Percentiles rank a stretch among this genome's conserved stretches.
Conservation (phyloP, 2,888 invertebrate species). For the Rotaria magnacalcarata region DNA sequence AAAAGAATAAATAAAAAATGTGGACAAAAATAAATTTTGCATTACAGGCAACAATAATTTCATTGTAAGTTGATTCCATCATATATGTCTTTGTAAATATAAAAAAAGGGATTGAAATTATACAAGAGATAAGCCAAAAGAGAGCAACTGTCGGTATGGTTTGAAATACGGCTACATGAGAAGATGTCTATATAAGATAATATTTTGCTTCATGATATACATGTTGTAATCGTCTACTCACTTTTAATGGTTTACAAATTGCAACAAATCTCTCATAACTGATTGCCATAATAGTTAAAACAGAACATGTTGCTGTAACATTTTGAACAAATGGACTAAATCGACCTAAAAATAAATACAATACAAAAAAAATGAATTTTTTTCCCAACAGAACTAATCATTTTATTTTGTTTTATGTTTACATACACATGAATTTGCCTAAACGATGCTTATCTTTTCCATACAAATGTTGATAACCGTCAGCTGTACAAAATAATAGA, state of each 20-base stretch:
- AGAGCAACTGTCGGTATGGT: conserved; percentile 3
- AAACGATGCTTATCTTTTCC: conserved; percentile 30
- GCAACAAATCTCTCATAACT: conserved; percentile 8
- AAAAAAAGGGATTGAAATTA: not conserved
- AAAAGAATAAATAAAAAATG: not conserved
- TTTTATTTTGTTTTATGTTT: not conserved
- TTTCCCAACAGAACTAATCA: not conserved
- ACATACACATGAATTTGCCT: conserved; percentile 19
- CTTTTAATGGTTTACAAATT: conserved; percentile 20
- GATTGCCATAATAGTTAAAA: conserved; percentile 23
- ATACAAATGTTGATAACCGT: conserved; percentile 35
- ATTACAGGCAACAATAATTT: not conserved
- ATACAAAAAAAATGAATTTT: not conserved
- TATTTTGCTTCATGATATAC: not conserved
- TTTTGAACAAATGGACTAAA: conserved; percentile 33
- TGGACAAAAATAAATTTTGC: not conserved
- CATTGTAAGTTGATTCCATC: not conserved
- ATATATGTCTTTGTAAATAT: not conserved
- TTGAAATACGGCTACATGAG: not conserved
- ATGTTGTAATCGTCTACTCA: not conserved
- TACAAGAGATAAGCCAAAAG: not conserved
- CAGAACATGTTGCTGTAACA: not conserved
- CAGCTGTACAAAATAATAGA: conserved; percentile 10
- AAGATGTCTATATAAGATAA: not conserved
- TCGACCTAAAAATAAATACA: not conserved